Conservation (phyloP, 2,113 vertebrate genomes). For the Echinops telfairi region DNA sequence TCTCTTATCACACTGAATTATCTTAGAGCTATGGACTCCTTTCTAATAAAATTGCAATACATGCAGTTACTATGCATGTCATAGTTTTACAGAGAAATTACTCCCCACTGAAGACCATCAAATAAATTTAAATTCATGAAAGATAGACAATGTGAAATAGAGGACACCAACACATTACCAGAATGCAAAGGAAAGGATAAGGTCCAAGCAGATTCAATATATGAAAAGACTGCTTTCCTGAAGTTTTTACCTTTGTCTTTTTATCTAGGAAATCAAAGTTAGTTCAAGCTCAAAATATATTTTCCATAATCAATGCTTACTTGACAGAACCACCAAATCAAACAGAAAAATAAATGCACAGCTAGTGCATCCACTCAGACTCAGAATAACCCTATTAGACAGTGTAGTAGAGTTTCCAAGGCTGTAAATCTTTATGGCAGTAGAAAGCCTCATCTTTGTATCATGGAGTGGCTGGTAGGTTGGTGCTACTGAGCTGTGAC, state of each 20-base stretch:
- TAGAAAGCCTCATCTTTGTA: too few relatives aligned
- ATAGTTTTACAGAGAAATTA: neutral
- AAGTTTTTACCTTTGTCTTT: neutral
- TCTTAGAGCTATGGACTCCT: neutral
- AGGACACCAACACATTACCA: neutral
- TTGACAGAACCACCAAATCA: too few relatives aligned
- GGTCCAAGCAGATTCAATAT: neutral
- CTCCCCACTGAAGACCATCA: neutral
- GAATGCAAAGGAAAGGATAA: neutral
- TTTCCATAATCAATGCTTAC: neutral
- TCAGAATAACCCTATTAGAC: too few relatives aligned
- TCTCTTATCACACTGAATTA: neutral
- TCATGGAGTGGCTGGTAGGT: too few relatives aligned
- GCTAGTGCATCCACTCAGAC: too few relatives aligned
- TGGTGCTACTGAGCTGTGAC: too few relatives aligned
- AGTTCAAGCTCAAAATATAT: slow-evolving; percentile 34
- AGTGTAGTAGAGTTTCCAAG: too few relatives aligned
- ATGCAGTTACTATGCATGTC: neutral
- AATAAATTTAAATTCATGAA: neutral
- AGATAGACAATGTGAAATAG: neutral
- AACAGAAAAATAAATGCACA: too few relatives aligned
- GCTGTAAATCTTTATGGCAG: too few relatives aligned
- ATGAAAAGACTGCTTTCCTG: neutral
- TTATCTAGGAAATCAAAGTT: neutral
- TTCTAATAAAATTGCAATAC: neutral